Base-by-base conservation (phyloP, 2,888 invertebrate species). In the Drosophila kuntzei region DNA sequence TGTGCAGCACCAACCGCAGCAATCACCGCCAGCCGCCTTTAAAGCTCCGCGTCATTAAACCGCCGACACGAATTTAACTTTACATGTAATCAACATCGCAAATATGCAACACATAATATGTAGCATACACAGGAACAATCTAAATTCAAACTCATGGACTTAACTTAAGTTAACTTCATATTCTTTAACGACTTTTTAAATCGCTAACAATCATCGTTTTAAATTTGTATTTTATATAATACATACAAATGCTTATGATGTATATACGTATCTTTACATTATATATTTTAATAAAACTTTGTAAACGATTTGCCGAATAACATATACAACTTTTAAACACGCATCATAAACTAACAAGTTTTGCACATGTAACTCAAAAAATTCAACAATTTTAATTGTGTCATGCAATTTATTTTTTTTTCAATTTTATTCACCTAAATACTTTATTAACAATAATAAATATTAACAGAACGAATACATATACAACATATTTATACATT, bases 401-500 rank as follows among this genome's bases (percentile, higher is more conserved):
- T 74, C 22, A 47, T 65, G 55, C 44, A 66, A 49, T 71, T 74
- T 65, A n/a, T n/a, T 70, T 73, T 65, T 75, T 41, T 54, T 54
- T 71, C 71, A 29, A 59, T 76, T 74, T 60, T 73, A 71, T 32
- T 70, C 50, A 18, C 22, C n/a, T 37, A 18, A 34, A 55, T 39
- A 50, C 47, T 22, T 53, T 29, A 53, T 16, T 16, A 41, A 59
- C 34, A 32, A 54, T 43, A 20, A 50, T 11, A 43, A 22, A 43
- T 6, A 12, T 11, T 2, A 39, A 32, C 20, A 29, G 36, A 32
- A 14, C 36, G 2, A 6, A 34, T 3, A n/a, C 41, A 58, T 36
- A 58, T 50, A 62, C 14, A 50, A 68, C 3, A 18, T 61, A 57
- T 74, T 61, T 75, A 58, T 75, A 54, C 39, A 76, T 44, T 75